Percentiles rank a stretch among this genome's conserved stretches.
phyloP scores from a whole-genome alignment of 1,140 invertebrate species.

The Anoplophora glabripennis region DNA sequence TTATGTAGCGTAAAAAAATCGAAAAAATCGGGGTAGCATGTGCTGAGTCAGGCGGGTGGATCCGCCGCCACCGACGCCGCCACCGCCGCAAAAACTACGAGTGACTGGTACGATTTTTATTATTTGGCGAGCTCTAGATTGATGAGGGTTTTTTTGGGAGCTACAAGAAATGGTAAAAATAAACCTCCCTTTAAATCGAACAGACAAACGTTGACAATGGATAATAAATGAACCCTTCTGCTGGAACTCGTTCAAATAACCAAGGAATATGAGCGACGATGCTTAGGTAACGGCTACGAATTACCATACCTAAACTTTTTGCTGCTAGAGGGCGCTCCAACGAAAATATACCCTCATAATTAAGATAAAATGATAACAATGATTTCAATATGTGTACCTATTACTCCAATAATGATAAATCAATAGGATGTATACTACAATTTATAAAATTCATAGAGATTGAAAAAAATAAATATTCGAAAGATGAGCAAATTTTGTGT shows the following conservation, averaged over 20 bases:
- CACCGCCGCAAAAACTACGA: constrained; percentile 23
- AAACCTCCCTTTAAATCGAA: constrained; percentile 40
- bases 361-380: too few relatives aligned
- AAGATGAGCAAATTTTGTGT: too few relatives aligned
- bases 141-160: constrained; percentile 40
- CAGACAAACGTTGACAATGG: constrained; percentile 40
- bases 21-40: constrained; percentile 29
- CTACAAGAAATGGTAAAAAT: constrained; percentile 44
- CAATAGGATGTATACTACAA: too few relatives aligned
- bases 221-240: constrained; percentile 37
- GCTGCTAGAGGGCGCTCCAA: too few relatives aligned
- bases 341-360: too few relatives aligned
- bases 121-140: constrained; percentile 34
- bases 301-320: too few relatives aligned
- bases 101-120: constrained; percentile 40
- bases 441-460: too few relatives aligned
- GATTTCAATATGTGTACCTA: too few relatives aligned
- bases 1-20: constrained; percentile 36
- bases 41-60: constrained; percentile 36
- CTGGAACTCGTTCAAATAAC: constrained; percentile 1
- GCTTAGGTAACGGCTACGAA: too few relatives aligned
- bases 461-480: too few relatives aligned
- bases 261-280: too few relatives aligned
- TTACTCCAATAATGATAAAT: too few relatives aligned
- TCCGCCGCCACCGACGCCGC: constrained; percentile 22